Evolutionary conservation across 2,888 invertebrate genomes (phyloP), one percentile per base, ranked within the genome.

Genomic region (Nymphalis polychloros): DNA sequence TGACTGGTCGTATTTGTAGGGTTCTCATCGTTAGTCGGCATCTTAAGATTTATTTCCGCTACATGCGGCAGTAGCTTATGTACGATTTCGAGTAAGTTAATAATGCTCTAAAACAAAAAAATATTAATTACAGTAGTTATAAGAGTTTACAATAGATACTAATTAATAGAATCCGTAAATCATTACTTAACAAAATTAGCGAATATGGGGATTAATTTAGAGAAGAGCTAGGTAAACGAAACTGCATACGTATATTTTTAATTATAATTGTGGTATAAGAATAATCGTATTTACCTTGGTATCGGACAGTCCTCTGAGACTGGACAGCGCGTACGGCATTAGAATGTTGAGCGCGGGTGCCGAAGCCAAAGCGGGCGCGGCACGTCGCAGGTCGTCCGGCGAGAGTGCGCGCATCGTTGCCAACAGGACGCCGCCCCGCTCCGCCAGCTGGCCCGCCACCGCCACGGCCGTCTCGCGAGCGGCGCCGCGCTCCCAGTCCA

Each of bases 11-110:
- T 97, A 62, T 86, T 83, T 19, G 81, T 78, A 53, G 80, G 81
- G 23, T 80, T 73, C 47, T 85, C 88, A 66, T 92, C 86, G 1
- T 77, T 69, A 8, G 70, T 76, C 0, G 91, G 89, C 31, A 89
- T 79, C 41, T 96, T 84, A 68, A 96, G 94, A 90, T 98, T 98
- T 76, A 98, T 92, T 0, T 97, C 96, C 0, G 97, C 95, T 6
- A 98, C 97, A 76, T 97, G 97, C 0, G 98, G 98, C 27, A 98
- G 87, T 79, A 98, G 93, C 78, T 97, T 97, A 86, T 97, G 97
- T 63, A 98, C 96, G 78, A 98, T 89, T 67, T 96, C 95, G 66
- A 98, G 90, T 49, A 98, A 94, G 84, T 97, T 96, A 1, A 98
- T 97, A 1, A 96, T 95, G 78, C 97, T 97, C 96, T 97, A 84